phyloP scores from a whole-genome alignment of 64 coral and sea anemone species.

The Exaiptasia diaphana region DNA sequence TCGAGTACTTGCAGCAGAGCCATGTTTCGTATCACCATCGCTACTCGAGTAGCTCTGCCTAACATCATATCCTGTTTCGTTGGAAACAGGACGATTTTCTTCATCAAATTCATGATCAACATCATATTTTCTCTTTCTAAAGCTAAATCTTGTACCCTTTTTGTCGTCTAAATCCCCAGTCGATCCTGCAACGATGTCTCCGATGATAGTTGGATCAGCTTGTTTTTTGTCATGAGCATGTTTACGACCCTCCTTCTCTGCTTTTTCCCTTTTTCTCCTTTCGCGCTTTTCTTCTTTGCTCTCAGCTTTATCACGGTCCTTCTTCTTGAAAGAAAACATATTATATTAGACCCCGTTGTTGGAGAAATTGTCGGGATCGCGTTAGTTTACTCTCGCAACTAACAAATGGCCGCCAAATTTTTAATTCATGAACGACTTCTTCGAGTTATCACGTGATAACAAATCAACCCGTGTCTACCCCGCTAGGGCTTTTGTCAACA shows the following conservation, averaged over 20 bases:
- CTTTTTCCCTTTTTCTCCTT: conserved; percentile 72
- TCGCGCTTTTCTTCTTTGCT: conserved; percentile 85
- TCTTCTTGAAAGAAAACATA: conserved; percentile 98
- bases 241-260: conserved; percentile 67
- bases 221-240: background rate
- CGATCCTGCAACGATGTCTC: conserved; percentile 75
- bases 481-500: background rate
- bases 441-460: background rate
- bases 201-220: conserved; percentile 28
- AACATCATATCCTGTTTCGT: conserved; percentile 28
- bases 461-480: background rate
- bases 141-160: conserved; percentile 68
- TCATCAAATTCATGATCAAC: conserved; percentile 72
- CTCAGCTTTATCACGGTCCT: conserved; percentile 76
- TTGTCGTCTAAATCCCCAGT: conserved; percentile 24
- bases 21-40: conserved; percentile 13
- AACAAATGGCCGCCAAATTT: conserved; percentile 98
- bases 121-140: conserved; percentile 84
- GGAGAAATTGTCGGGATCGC: background rate
- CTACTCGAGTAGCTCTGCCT: conserved; percentile 35
- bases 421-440: conserved; percentile 55
- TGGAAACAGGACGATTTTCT: conserved; percentile 23
- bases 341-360: conserved; percentile 6
- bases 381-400: conserved; percentile 50
- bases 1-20: background rate